A percentile compares a stretch with the other conserved stretches of the same genome.
These are phyloP conservation scores for Notodonta ziczac DNA, from an alignment of 2,888 invertebrate species.

Conservation along the genomic window DNA sequence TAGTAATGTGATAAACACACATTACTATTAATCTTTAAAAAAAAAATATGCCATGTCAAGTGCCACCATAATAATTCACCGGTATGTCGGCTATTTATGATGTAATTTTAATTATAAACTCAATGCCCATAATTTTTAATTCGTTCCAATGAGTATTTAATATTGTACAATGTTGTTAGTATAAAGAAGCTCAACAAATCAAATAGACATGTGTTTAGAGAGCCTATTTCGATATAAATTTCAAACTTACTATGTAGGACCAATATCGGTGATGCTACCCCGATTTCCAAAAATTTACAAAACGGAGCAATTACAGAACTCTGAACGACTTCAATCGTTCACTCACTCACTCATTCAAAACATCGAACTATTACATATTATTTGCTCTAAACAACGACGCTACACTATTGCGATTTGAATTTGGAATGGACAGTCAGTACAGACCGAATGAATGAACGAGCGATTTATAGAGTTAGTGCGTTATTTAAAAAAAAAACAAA, in stretches of 20 bases:
- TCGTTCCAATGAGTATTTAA: too few species aligned
- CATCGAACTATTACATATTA: conserved; percentile 6
- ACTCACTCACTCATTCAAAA: conserved; percentile 11
- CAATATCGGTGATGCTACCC: background rate
- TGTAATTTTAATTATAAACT: too few species aligned
- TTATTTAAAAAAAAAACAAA: conserved; percentile 24
- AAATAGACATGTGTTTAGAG: too few species aligned
- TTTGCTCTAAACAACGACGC: conserved; percentile 24
- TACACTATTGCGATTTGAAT: conserved; percentile 39
- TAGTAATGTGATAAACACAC: too few species aligned
- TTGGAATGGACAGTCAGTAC: conserved; percentile 42
- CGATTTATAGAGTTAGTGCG: conserved; percentile 27
- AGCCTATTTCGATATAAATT: too few species aligned
- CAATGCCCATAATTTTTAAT: too few species aligned
- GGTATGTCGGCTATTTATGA: too few species aligned
- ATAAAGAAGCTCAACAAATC: too few species aligned
- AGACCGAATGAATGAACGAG: conserved; percentile 40
- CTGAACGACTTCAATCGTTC: background rate
- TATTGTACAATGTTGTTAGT: too few species aligned
- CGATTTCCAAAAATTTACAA: background rate
- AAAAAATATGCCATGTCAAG: too few species aligned
- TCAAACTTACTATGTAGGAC: background rate
- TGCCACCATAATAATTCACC: too few species aligned
- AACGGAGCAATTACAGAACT: background rate
- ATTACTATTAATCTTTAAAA: too few species aligned